Evolutionary conservation across 2,797 vertebrate species (phyloP), one percentile per base, ranked within the genome.

Genomic region (Melanogrammus aeglefinus): DNA sequence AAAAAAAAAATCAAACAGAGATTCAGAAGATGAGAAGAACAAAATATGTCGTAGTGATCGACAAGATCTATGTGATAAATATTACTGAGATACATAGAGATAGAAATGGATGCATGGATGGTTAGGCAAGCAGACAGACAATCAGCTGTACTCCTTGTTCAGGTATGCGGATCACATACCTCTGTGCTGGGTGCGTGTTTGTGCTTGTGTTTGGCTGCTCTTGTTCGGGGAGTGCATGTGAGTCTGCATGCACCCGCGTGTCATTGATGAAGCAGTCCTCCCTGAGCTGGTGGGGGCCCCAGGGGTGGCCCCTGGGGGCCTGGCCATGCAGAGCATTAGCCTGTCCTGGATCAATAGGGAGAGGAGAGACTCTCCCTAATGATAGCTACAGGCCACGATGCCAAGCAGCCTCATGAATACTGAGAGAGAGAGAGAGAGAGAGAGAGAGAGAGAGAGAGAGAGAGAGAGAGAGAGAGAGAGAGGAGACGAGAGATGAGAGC

Each of bases 361-460:
- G 91, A 92, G 88, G 91, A 91, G 90, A 93, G 91, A 84, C 87
- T 85, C 91, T 90, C 87, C 91, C 90, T 94, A 94, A 94, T 94
- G 93, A 94, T 94, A 92, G 92, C 94, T 94, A 91, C 92, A 93
- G 94, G 94, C 92, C 93, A 93, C 86, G 77, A 90, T 92, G 90
- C 92, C 88, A 84, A 86, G 87, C 85, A 83, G 85, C 86, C 83
- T 92, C 90, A 93, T 94, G 92, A 95, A 94, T 94, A 91, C 88
- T 87, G 83, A 76, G 94, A 92, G 84, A 87, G 86, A 87, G 78
- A 81, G 78, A 81, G 86, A 76, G 79, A 84, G 89, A 91, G 75
- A 31, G 13, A 77, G 83, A 78, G 63, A 38, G 75, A 66, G 57
- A 77, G 74, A 83, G 78, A 66, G 63, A 66, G 12, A 38, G 36